A percentile compares a stretch with the other conserved stretches of the same genome.
Evolutionary conservation across 1,140 invertebrate genomes (phyloP).

Genomic region (Leptonema lineaticorne): DNA sequence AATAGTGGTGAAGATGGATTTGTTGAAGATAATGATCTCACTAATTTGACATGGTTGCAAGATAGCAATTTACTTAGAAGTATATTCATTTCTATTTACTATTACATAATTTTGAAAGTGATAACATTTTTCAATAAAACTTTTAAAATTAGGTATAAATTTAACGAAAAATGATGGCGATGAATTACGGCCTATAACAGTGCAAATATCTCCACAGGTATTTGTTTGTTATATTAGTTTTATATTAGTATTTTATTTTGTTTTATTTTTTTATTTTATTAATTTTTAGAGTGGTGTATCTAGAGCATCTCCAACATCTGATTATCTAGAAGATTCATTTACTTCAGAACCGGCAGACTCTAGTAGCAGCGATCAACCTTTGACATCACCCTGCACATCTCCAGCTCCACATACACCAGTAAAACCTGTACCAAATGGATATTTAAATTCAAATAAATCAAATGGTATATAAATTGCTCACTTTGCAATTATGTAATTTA

Average conservation of each 20-base stretch:
- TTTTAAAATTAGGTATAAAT: slow-evolving; percentile 56
- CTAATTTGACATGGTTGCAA: slow-evolving; percentile 86
- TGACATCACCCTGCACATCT: slow-evolving; percentile 46
- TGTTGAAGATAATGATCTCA: slow-evolving; percentile 89
- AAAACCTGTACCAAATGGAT: neutral
- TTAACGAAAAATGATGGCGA: slow-evolving; percentile 52
- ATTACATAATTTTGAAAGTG: neutral
- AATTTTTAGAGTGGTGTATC: slow-evolving; percentile 29
- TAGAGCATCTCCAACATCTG: slow-evolving; percentile 47
- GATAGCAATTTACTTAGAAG: slow-evolving; percentile 87
- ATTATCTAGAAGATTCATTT: slow-evolving; percentile 51
- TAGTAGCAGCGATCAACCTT: slow-evolving; percentile 48
- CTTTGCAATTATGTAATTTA: too few species aligned
- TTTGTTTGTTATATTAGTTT: neutral
- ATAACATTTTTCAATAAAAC: neutral
- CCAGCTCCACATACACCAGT: slow-evolving; percentile 22
- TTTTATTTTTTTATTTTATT: neutral
- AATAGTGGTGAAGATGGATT: slow-evolving; percentile 41
- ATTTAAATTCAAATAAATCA: neutral
- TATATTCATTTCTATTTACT: slow-evolving; percentile 39
- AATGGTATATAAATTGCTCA: neutral
- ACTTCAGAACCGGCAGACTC: slow-evolving; percentile 50
- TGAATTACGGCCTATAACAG: slow-evolving; percentile 45
- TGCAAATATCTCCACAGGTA: slow-evolving; percentile 39
- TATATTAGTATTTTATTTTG: neutral